Conservation (phyloP, 2,797 vertebrate genomes). For the Acanthopagrus latus region DNA sequence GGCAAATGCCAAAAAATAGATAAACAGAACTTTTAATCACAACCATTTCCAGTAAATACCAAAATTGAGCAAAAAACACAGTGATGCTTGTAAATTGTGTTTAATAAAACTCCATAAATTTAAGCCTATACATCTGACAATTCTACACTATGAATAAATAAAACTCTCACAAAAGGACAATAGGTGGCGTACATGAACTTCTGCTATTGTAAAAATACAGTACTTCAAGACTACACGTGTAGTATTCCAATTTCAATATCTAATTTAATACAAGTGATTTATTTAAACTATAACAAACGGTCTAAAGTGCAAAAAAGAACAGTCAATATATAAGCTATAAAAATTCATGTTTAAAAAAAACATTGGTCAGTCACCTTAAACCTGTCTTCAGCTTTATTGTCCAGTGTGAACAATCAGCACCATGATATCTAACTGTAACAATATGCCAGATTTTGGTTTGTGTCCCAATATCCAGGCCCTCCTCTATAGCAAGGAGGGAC, state of each 20-base stretch:
- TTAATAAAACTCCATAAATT: slow-evolving; percentile 79
- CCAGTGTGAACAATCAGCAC: slow-evolving; percentile 59
- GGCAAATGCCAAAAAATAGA: background rate
- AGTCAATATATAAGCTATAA: slow-evolving; percentile 59
- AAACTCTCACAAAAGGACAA: slow-evolving; percentile 78
- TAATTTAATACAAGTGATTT: slow-evolving; percentile 76
- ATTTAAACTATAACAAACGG: slow-evolving; percentile 74
- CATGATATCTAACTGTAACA: slow-evolving; percentile 65
- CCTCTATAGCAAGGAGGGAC: slow-evolving; percentile 60
- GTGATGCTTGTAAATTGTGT: slow-evolving; percentile 63
- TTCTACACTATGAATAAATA: slow-evolving; percentile 82
- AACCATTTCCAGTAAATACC: background rate
- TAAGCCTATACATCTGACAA: slow-evolving; percentile 72
- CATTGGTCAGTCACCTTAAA: slow-evolving; percentile 70
- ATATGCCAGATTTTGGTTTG: slow-evolving; percentile 55
- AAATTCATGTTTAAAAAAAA: slow-evolving; percentile 68
- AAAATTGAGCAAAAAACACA: background rate
- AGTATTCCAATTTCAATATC: slow-evolving; percentile 72
- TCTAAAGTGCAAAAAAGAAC: slow-evolving; percentile 85
- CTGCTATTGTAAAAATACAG: slow-evolving; percentile 83
- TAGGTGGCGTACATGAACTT: slow-evolving; percentile 62
- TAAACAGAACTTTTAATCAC: too few species aligned
- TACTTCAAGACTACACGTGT: slow-evolving; percentile 73
- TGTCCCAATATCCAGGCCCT: slow-evolving; percentile 70
- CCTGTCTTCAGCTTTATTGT: slow-evolving; percentile 62